These are phyloP conservation scores for Galago senegalensis DNA, from an alignment of 2,797 vertebrate genomes.

Conservation along the genomic window DNA sequence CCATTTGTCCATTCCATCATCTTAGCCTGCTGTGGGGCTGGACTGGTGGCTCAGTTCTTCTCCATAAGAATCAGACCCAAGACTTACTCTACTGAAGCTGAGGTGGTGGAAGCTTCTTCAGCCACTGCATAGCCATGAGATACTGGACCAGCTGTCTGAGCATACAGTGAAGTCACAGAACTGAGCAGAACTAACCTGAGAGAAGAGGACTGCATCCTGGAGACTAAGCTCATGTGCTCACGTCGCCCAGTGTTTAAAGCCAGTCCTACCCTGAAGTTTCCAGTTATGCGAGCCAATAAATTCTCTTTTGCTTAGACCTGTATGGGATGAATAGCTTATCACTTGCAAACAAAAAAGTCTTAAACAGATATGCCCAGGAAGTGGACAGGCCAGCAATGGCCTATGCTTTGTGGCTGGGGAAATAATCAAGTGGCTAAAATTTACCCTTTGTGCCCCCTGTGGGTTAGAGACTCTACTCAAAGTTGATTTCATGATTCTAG, in stretches of 20 bases:
- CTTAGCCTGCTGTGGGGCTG: neutral
- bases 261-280: neutral
- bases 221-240: neutral
- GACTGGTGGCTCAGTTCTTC: neutral
- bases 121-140: neutral
- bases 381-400: neutral
- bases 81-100: neutral
- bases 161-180: neutral
- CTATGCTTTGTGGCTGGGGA: neutral
- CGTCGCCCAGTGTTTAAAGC: neutral
- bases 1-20: neutral
- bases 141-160: neutral
- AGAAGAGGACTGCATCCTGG: neutral
- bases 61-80: neutral
- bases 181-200: neutral
- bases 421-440: neutral
- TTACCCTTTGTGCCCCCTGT: neutral
- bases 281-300: neutral
- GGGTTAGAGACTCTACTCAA: neutral
- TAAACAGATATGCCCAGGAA: neutral
- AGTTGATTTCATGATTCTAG: neutral
- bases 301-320: neutral
- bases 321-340: neutral
- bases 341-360: neutral
- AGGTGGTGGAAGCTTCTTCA: neutral